phyloP scores from a whole-genome alignment of 1,140 invertebrate species.

The Drosophila punjabiensis region DNA sequence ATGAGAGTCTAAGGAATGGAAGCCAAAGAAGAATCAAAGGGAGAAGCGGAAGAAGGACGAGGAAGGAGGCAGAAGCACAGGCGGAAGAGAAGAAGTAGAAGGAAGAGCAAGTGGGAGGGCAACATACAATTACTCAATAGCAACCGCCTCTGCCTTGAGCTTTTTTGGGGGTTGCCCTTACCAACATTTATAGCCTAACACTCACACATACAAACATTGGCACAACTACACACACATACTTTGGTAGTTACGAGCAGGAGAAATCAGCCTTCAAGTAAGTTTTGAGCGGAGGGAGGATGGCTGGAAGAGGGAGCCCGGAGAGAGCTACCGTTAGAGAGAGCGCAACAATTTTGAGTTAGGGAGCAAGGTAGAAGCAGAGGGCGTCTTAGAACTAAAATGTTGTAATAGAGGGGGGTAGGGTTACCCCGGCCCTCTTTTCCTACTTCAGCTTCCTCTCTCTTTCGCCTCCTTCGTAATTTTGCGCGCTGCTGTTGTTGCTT shows the following conservation, averaged over 20 bases:
- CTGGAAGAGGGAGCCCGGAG: constrained; percentile 23
- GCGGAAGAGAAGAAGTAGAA: background rate
- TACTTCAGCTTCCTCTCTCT: constrained; percentile 12
- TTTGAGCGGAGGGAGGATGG: constrained; percentile 47
- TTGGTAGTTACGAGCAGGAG: constrained; percentile 62
- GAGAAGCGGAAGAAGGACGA: constrained; percentile 23
- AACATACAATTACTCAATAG: constrained; percentile 81
- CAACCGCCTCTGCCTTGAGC: constrained; percentile 63
- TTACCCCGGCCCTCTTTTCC: constrained; percentile 30
- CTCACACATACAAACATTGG: constrained; percentile 24
- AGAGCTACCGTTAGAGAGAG: constrained; percentile 42
- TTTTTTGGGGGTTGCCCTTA: constrained; percentile 74
- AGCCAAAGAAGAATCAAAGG: constrained; percentile 45
- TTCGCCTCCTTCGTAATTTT: constrained; percentile 30
- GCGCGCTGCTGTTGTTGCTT: constrained; percentile 23
- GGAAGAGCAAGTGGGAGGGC: constrained; percentile 13
- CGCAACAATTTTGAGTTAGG: constrained; percentile 65
- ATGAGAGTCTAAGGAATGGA: constrained; percentile 41
- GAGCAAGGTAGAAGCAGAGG: constrained; percentile 43
- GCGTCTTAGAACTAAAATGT: constrained; percentile 74
- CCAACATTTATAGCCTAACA: constrained; percentile 28
- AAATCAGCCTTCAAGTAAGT: constrained; percentile 59
- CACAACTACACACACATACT: constrained; percentile 59
- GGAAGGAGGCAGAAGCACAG: constrained; percentile 4
- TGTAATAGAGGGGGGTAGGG: constrained; percentile 68